phyloP scores from a whole-genome alignment of 2,797 vertebrate species.

The Lagodon rhomboides region DNA sequence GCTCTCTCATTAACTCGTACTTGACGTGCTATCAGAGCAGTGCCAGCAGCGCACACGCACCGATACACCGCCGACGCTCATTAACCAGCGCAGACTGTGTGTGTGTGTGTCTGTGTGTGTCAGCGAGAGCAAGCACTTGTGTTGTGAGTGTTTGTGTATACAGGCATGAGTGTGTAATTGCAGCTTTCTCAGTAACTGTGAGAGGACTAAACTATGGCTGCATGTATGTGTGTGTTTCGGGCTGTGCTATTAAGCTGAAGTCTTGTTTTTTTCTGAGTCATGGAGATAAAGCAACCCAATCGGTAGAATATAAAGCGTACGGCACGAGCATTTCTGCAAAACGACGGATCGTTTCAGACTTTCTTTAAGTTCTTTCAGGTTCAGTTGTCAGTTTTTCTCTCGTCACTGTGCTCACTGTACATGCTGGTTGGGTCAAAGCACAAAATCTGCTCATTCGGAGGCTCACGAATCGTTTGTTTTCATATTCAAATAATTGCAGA shows the following conservation, averaged over 20 bases:
- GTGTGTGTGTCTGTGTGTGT: conserved; percentile 12
- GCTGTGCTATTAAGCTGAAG: background rate
- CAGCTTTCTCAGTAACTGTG: conserved; percentile 19
- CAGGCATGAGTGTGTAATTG: conserved; percentile 23
- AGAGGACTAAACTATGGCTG: conserved; percentile 16
- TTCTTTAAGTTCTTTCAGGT: too few relatives aligned
- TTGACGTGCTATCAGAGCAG: conserved; percentile 64
- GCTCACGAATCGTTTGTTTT: too few relatives aligned
- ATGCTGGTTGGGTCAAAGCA: too few relatives aligned
- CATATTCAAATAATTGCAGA: too few relatives aligned
- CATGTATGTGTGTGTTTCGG: background rate
- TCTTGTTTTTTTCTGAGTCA: conserved; percentile 3
- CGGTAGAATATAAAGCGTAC: too few relatives aligned
- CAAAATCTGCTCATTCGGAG: too few relatives aligned
- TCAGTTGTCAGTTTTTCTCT: too few relatives aligned
- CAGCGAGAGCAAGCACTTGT: background rate
- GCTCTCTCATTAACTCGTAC: conserved; percentile 70
- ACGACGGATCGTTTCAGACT: too few relatives aligned
- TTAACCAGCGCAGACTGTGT: conserved; percentile 53
- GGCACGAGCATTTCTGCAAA: too few relatives aligned
- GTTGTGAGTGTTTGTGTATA: conserved; percentile 14
- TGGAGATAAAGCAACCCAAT: background rate
- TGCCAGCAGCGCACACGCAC: conserved; percentile 55
- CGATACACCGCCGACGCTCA: conserved; percentile 65
- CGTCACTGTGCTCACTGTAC: too few relatives aligned